Base-by-base conservation (phyloP, 2,113 vertebrate species). In the Lepisosteus osseus region DNA sequence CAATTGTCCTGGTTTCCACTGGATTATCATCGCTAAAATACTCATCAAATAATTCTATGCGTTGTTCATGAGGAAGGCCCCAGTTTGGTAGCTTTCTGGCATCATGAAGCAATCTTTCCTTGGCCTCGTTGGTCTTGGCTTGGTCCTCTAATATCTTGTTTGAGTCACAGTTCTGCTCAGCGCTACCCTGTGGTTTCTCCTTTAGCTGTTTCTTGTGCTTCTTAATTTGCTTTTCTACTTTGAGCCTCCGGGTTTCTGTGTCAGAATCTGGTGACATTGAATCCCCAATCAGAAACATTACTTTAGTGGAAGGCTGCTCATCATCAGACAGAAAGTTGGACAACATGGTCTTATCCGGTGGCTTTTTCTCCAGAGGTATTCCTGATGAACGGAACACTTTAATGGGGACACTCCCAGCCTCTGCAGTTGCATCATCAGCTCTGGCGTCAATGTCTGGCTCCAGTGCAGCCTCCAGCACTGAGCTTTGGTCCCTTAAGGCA, bases 231-330 rank as follows among this genome's bases (percentile, higher is more conserved):
- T 95, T 90, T 70, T 83, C 91, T 71, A 97, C 86, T 8, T 85
- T 93, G 78, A 90, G 91, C 65, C 93, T 90, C 29, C 94, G 80
- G 65, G 94, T 90, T 70, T 99, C 97, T 2, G 94, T 95, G 89
- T 99, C 98, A 0, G 97, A 98, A 41, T 99, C 98, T 0, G 98
- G 98, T 0, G 97, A 99, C 95, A 98, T 95, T 13, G 97, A 98
- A 79, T 97, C 96, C 2, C 98, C 98, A 8, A 99, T 99, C 74
- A 96, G 93, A 84, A 99, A 99, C 54, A 94, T 98, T 80, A 99
- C 98, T 82, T 96, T 99, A 14, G 92, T 86, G 51, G 94, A 88
- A 3, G 87, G 86, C 73, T 92, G 90, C 0, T 87, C 82, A 6
- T 82, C 29, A 0, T 82, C 65, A 78, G 89, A 86, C 42, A 89